phyloP scores from a whole-genome alignment of 1,140 invertebrate genomes.

The Panagrolaimus sp. region DNA sequence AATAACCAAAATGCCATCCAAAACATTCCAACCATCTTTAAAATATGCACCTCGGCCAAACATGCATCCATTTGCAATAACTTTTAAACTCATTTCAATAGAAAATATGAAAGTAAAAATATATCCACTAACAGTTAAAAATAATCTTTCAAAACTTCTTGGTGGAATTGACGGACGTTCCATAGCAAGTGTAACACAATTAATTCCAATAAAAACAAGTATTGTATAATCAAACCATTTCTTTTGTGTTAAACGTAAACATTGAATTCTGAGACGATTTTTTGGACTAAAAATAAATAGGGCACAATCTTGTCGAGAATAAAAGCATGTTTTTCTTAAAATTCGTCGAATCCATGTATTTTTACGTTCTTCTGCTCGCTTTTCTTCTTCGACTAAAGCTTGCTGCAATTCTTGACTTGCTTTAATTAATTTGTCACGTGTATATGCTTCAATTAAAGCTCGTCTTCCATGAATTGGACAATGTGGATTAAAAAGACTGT shows the following conservation, averaged over 20 bases:
- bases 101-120: conserved; percentile 93
- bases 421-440: conserved; percentile 49
- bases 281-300: conserved; percentile 77
- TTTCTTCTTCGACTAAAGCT: conserved; percentile 47
- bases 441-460: conserved; percentile 54
- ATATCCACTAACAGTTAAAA: conserved; percentile 86
- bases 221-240: conserved; percentile 96
- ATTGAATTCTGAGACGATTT: conserved; percentile 67
- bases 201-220: conserved; percentile 80
- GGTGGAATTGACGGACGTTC: conserved; percentile 91
- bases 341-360: conserved; percentile 54
- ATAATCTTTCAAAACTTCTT: conserved; percentile 76
- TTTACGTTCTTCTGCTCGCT: conserved; percentile 43
- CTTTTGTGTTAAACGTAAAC: conserved; percentile 60
- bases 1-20: conserved; percentile 93
- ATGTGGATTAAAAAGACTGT: conserved; percentile 52
- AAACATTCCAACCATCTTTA: conserved; percentile 97
- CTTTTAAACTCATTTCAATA: conserved; percentile 94
- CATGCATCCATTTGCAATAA: conserved; percentile 85
- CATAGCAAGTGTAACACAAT: conserved; percentile 88
- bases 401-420: conserved; percentile 54
- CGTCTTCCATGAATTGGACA: conserved; percentile 52
- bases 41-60: conserved; percentile 89
- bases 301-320: conserved; percentile 77
- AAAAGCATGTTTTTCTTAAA: conserved; percentile 68